Evolutionary conservation across 2,113 vertebrate species (phyloP).

Genomic region (Sceloporus undulatus): DNA sequence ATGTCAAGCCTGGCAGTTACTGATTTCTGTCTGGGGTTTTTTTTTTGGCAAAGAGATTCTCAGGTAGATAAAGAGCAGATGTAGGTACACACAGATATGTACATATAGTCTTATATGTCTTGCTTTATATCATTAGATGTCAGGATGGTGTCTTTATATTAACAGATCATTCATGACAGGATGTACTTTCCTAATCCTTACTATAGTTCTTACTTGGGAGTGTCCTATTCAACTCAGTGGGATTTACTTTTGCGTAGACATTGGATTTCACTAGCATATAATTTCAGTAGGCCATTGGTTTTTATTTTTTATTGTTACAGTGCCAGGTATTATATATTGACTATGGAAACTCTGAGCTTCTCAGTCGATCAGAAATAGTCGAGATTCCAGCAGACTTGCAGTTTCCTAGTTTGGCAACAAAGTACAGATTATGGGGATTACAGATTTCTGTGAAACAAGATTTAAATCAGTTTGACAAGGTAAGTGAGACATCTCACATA

Average conservation of each 20-base stretch:
- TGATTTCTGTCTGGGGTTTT: neutral
- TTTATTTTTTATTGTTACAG: slow-evolving; percentile 55
- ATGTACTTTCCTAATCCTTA: too few species aligned
- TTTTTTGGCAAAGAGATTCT: neutral
- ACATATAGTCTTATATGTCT: too few species aligned
- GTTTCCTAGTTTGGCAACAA: slow-evolving; percentile 74
- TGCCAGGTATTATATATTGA: slow-evolving; percentile 83
- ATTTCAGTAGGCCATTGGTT: slow-evolving; percentile 12
- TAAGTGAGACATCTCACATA: slow-evolving; percentile 58
- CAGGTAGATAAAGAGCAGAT: neutral
- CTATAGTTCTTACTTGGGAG: too few species aligned
- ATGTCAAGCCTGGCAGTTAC: neutral
- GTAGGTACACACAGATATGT: too few species aligned
- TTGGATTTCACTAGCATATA: neutral
- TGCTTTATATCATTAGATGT: too few species aligned
- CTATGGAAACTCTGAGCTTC: slow-evolving; percentile 83
- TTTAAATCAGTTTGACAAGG: slow-evolving; percentile 76
- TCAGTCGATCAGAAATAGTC: slow-evolving; percentile 77
- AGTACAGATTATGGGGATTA: slow-evolving; percentile 81
- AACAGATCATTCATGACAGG: too few species aligned
- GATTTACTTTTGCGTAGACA: neutral
- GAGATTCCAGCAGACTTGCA: slow-evolving; percentile 79
- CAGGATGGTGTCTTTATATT: too few species aligned
- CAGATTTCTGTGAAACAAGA: slow-evolving; percentile 74
- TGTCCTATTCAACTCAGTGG: neutral